phyloP scores from a whole-genome alignment of 2,797 vertebrate species.

The Gymnodraco acuticeps region DNA sequence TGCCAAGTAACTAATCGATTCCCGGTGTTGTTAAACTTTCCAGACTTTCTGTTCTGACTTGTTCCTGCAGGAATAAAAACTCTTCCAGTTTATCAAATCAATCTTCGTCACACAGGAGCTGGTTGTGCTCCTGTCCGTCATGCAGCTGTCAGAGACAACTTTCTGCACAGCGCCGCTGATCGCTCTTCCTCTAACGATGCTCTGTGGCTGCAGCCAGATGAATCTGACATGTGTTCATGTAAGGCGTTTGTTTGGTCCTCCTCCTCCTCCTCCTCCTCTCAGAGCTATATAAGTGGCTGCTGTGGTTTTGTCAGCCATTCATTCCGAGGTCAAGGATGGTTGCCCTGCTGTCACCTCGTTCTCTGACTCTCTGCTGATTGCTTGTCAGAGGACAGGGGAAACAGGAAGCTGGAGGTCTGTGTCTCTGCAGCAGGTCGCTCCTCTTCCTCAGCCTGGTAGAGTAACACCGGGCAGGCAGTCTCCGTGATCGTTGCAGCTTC shows the following conservation, averaged over 20 bases:
- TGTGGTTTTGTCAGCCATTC: conserved; percentile 67
- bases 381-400: conserved; percentile 57
- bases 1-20: neutral
- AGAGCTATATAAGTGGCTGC: conserved; percentile 61
- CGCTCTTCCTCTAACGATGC: conserved; percentile 30
- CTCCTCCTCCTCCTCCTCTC: conserved; percentile 51
- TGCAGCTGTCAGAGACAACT: conserved; percentile 26
- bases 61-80: neutral
- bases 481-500: conserved; percentile 49
- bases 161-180: conserved; percentile 29
- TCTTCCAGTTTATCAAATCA: neutral
- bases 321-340: conserved; percentile 72
- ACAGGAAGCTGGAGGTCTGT: conserved; percentile 36
- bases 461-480: conserved; percentile 17
- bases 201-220: conserved; percentile 40
- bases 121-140: conserved; percentile 7
- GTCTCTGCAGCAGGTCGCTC: conserved; percentile 46
- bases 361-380: conserved; percentile 61
- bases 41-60: conserved; percentile 5
- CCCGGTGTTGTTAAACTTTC: neutral
- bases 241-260: conserved; percentile 54
- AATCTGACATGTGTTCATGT: conserved; percentile 61
- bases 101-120: neutral
- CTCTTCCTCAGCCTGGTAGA: conserved; percentile 35
- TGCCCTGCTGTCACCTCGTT: conserved; percentile 68